Base-by-base conservation (phyloP, 2,113 vertebrate species). In the Hemicordylus capensis region DNA sequence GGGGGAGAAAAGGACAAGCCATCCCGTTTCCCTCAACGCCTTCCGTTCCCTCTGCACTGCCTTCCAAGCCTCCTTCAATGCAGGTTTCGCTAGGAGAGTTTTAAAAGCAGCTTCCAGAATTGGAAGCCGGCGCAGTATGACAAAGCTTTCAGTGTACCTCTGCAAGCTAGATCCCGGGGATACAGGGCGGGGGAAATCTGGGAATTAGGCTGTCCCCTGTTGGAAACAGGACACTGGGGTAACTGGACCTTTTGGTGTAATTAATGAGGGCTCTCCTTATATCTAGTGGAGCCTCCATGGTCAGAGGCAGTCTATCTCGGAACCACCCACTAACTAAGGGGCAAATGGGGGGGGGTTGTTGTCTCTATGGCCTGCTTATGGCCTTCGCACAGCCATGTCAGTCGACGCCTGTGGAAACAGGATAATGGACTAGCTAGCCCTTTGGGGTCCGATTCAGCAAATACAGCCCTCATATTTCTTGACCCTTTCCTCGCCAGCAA, bases 1-100 rank as follows among this genome's bases (percentile, higher is more conserved):
- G 63, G 70, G 70, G 66, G 44, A 78, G 51, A 84, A 1, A 0
- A 0, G 11, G 31, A 6, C 1, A 4, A 15, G 6, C 1, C 3
- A 6, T 31, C 48, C n/a, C n/a, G n/a, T 3, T 15, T 0, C 0
- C 10, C 1, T 4, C 48, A 39, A 15, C 46, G 10, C 11, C 31
- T 31, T 31, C 12, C 31, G 15, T 9, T 77, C 1, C 4, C 75
- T 39, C 51, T 28, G 51, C 6, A 24, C 34, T 58, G 75, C 20
- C 24, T 76, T 37, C 14, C 34, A n/a, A 51, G 37, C 75, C 51
- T 56, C 51, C 34, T 54, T 19, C n/a, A 20, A 54, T 54, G n/a
- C 31, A 34, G 51, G n/a, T 15, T n/a, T 24, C n/a, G 26, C 20
- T 26, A 0, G 54, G 51, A 4, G 22, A 76, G 26, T 56, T 58